Conservation (phyloP, 2,797 vertebrate species). For the Artibeus jamaicensis region DNA sequence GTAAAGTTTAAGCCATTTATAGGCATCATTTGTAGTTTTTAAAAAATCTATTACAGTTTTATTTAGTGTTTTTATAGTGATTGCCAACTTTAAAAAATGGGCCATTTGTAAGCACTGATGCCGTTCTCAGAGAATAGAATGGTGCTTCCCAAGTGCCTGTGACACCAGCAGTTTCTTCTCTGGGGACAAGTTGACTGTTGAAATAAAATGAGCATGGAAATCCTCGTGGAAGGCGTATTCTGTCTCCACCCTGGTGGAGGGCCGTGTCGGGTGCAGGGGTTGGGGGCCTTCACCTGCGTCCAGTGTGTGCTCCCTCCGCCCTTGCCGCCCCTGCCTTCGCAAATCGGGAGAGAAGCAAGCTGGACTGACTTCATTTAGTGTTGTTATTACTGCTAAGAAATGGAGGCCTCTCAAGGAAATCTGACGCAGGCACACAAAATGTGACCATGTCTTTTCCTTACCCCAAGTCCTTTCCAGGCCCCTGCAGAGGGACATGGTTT, state of each 20-base stretch:
- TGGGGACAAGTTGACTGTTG: background rate
- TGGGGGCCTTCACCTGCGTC: fast-evolving
- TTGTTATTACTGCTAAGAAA: background rate
- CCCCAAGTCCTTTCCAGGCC: background rate
- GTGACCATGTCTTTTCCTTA: background rate
- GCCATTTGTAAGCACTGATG: background rate
- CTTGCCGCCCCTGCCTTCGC: background rate
- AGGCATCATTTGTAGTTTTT: constrained; percentile 43
- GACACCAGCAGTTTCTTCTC: background rate
- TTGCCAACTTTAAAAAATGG: constrained; percentile 29
- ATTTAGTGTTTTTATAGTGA: constrained; percentile 40
- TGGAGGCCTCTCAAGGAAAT: background rate
- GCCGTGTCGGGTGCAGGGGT: background rate
- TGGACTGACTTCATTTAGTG: background rate
- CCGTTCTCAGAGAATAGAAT: background rate
- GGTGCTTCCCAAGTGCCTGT: background rate
- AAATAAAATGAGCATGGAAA: constrained; percentile 66
- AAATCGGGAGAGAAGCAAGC: background rate
- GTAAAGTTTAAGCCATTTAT: constrained; percentile 11
- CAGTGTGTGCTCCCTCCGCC: fast-evolving
- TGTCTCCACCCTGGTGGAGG: background rate
- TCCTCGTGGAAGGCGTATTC: background rate
- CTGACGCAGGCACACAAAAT: background rate
- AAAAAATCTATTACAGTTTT: constrained; percentile 33
- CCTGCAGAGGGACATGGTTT: background rate